Base-by-base conservation (phyloP, 2,888 invertebrate species). In the Ganaspis brasiliensis region DNA sequence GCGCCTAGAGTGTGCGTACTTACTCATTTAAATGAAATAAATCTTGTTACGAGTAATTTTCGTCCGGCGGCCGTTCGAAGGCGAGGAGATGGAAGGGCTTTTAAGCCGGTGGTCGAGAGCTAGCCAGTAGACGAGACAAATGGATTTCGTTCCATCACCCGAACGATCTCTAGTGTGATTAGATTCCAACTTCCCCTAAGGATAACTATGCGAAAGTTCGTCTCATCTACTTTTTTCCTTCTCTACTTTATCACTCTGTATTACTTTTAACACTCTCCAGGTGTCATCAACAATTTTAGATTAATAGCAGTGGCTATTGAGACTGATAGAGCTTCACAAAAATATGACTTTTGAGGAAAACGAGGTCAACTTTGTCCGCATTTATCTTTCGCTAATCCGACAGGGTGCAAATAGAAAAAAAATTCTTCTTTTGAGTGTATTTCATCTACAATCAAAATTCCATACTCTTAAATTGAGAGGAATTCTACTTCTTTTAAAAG, bases 21-120 rank as follows among this genome's bases (percentile, higher is more conserved):
- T 89, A 88, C 89, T 89, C 89, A 89, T 89, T 89, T 89, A 89
- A 89, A 89, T 87, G 89, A 89, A 85, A 89, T 89, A 89, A 89
- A 89, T 89, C 89, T 89, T 89, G 89, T 89, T 89, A 86, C 45
- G 67, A 67, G 67, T 67, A 67, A 67, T 67, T 67, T 67, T 67
- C 67, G 24, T 67, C 67, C 24, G 45, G 67, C 67, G 24, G 45
- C 45, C 21, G 67, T 67, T 67, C 67, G 45, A 67, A 67, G 67
- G 26, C 40, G 63, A 61, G 19, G 61, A 37, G 63, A 63, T 40
- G 40, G 63, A 67, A 83, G 82, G 73, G 82, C 80, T 84, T 84
- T 84, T 85, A 84, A 83, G 83, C 84, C 75, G 56, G 59, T 78
- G 75, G 72, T 77, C 78, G 79, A 74, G 82, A 79, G 82, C 82